Conservation (phyloP, 2,113 vertebrate species). For the Sigmodon hispidus region DNA sequence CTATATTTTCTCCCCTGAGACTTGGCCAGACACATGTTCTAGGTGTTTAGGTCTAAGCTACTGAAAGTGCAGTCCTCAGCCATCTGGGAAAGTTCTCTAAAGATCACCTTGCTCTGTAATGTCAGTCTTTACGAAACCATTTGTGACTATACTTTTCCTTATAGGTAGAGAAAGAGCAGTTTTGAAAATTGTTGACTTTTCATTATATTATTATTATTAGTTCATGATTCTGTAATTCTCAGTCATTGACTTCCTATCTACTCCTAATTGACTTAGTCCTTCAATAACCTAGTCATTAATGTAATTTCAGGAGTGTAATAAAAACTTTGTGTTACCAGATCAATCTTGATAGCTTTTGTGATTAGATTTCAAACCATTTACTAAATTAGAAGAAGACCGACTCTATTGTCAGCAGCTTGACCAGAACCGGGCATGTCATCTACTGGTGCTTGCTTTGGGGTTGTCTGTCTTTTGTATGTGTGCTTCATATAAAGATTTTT, state of each 20-base stretch:
- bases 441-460: background rate
- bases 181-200: slow-evolving; percentile 41
- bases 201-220: slow-evolving; percentile 24
- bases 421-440: background rate
- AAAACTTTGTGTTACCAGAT: slow-evolving; percentile 34
- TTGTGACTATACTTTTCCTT: background rate
- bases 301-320: slow-evolving; percentile 64
- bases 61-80: background rate
- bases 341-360: slow-evolving; percentile 24
- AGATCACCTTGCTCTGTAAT: background rate
- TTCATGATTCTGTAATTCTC: slow-evolving; percentile 64
- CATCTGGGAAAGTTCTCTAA: background rate
- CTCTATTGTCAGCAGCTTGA: background rate
- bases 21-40: background rate
- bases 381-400: slow-evolving; percentile 20
- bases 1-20: slow-evolving; percentile 15
- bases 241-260: slow-evolving; percentile 65
- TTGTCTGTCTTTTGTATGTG: background rate
- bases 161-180: background rate
- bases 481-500: slow-evolving; percentile 16
- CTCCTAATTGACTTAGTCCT: slow-evolving; percentile 64
- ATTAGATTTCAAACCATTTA: slow-evolving; percentile 31
- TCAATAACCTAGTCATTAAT: slow-evolving; percentile 54
- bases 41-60: background rate
- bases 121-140: slow-evolving; percentile 12